phyloP scores from a whole-genome alignment of 2,797 vertebrate genomes.

The Periophthalmus magnuspinnatus region DNA sequence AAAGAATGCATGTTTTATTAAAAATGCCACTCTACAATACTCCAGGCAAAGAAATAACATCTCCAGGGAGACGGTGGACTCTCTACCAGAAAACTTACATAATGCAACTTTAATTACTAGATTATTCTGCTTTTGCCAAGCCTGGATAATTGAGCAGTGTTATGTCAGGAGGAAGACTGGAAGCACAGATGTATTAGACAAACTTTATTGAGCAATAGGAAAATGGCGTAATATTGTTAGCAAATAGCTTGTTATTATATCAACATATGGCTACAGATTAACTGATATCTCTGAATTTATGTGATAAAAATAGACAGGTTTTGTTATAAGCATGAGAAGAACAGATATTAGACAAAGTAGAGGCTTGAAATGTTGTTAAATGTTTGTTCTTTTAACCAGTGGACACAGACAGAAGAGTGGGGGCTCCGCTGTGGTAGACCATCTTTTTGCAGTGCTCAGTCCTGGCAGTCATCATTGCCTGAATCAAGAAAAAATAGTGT shows the following conservation, averaged over 20 bases:
- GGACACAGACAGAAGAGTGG: slow-evolving; percentile 58
- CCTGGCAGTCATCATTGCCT: slow-evolving; percentile 61
- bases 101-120: too few relatives aligned
- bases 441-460: slow-evolving; percentile 60
- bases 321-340: neutral
- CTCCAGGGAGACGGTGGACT: too few relatives aligned
- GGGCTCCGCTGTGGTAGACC: slow-evolving; percentile 70
- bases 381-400: slow-evolving; percentile 2
- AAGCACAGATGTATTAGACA: neutral
- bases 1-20: too few relatives aligned
- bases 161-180: too few relatives aligned
- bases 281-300: neutral
- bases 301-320: neutral
- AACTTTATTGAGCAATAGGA: neutral
- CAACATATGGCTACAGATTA: neutral
- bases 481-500: slow-evolving; percentile 28
- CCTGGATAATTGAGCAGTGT: too few relatives aligned
- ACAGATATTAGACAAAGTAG: neutral
- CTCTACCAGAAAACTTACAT: too few relatives aligned
- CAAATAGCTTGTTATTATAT: neutral
- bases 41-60: too few relatives aligned
- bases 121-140: too few relatives aligned
- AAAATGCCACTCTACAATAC: too few relatives aligned
- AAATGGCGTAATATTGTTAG: neutral
- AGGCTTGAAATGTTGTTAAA: neutral